Evolutionary conservation across 1,140 invertebrate genomes (phyloP), one percentile per base, ranked within the genome.

Genomic region (Pantala flavescens): DNA sequence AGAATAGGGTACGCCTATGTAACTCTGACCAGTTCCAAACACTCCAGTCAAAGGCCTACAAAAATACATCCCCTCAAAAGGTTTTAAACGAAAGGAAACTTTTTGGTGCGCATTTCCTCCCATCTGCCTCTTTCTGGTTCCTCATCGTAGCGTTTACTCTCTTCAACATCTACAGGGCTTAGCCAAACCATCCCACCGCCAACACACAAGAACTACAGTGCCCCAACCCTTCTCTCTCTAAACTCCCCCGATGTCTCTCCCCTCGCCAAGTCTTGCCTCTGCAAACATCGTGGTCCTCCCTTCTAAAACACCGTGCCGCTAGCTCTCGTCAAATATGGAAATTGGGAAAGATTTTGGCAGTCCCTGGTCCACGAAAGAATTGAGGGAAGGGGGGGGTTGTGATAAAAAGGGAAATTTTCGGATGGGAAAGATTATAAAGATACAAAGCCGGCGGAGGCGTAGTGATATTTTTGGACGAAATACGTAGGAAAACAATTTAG

Each of bases 321-420:
- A 16, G 49, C 49, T 63, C 49, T 63, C 49, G 49, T 63, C 49
- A 63, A 63, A 63, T 63, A 63, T 63, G 49, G 49, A 63, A 63
- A 63, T 63, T 21, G 49, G 49, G 49, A 63, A 63, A 63, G 49
- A 63, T 63, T 63, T 63, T 63, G 49, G 49, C n/a, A 12, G 49
- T 63, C 49, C 49, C 49, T 19, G 49, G 49, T 16, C 49, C 14
- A 16, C 16, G 16, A 63, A 63, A 63, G n/a, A 63, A 21, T 19
- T 1, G n/a, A 21, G 12, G 49, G n/a, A 21, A 12, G 12, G 49
- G 12, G 49, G 49, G 12, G 49, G 5, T 63, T 3, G 49, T 16
- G 49, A 21, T 63, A 21, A 63, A 63, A 63, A 63, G 49, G 49
- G 49, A 14, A 19, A 19, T 21, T 14, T 3, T 63, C 16, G 49